Evolutionary conservation across 2,797 vertebrate species (phyloP).

Genomic region (Pseudotriccus pelzelni): DNA sequence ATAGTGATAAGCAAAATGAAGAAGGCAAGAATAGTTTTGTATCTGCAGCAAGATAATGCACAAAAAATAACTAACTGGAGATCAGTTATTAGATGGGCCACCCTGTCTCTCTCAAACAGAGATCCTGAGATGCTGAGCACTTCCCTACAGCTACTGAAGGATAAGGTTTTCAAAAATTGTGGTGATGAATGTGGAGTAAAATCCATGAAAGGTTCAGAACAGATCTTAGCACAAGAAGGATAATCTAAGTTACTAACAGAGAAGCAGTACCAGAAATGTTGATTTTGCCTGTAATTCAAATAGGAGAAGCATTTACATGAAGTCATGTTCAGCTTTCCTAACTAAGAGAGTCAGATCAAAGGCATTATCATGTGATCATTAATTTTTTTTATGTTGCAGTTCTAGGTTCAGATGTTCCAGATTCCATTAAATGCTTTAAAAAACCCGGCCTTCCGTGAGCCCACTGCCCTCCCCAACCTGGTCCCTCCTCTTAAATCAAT

Average conservation of each 20-base stretch:
- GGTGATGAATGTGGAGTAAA: background rate
- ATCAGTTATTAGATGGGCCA: background rate
- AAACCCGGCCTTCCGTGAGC: accelerated
- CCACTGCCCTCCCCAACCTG: background rate
- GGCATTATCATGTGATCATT: background rate
- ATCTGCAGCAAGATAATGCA: background rate
- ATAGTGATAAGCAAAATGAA: slow-evolving; percentile 41
- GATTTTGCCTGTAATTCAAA: background rate
- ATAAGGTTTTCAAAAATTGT: background rate
- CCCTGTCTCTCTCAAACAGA: accelerated
- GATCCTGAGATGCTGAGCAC: background rate
- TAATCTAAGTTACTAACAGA: background rate
- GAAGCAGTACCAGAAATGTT: background rate
- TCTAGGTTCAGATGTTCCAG: background rate
- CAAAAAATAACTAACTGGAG: background rate
- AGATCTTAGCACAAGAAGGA: background rate
- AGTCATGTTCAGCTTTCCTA: background rate
- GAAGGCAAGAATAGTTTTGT: background rate
- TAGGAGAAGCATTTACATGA: background rate
- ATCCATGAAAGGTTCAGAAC: background rate
- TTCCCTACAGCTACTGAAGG: background rate
- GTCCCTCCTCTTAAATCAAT: background rate
- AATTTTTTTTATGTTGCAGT: background rate
- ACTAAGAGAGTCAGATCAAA: background rate
- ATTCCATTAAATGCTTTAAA: background rate